Base-by-base conservation (phyloP, 2,888 invertebrate species). In the Acanthosepion esculentum region DNA sequence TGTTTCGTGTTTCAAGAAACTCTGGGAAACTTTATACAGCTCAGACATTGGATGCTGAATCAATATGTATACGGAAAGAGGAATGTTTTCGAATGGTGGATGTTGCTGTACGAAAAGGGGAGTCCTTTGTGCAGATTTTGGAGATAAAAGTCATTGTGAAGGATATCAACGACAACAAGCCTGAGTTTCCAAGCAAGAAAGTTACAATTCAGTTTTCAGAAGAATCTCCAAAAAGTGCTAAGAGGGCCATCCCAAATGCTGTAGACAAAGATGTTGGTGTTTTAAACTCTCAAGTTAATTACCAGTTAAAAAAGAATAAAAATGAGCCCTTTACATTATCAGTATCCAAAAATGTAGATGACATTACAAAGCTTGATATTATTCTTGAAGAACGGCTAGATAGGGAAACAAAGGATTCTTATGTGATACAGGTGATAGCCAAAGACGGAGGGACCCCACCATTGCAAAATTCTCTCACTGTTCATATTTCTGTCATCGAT, bases 401-500 rank as follows among this genome's bases (percentile, higher is more conserved):
- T 33, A n/a, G 78, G 33, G 78, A 78, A 78, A 33, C 12, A 78
- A n/a, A n/a, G 15, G 78, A 78, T 78, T n/a, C 78, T 78, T 78
- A 78, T 78, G 78, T n/a, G n/a, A 33, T 78, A 15, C n/a, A 78
- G n/a, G 78, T 78, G 12, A 78, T 78, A 33, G 78, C 78, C 78
- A 78, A n/a, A 78, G 78, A 78, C 33, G 78, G 78, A n/a, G 78
- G 78, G 33, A 78, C 78, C n/a, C 78, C 78, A n/a, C 78, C 78
- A 23, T 78, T 78, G n/a, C 78, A 78, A 33, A 78, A 78, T 33
- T 78, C 78, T 78, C 18, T 78, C 0, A 15, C n/a, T 78, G 78
- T 78, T 78, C 78, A 78, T n/a, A 78, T 78, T n/a, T 33, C 78
- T 78, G 96, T 97, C 5, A 95, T 96, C 4, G 97, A 97, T 95